These are phyloP conservation scores for Sinosuthora webbiana DNA, from an alignment of 2,113 vertebrate genomes.

Conservation along the genomic window DNA sequence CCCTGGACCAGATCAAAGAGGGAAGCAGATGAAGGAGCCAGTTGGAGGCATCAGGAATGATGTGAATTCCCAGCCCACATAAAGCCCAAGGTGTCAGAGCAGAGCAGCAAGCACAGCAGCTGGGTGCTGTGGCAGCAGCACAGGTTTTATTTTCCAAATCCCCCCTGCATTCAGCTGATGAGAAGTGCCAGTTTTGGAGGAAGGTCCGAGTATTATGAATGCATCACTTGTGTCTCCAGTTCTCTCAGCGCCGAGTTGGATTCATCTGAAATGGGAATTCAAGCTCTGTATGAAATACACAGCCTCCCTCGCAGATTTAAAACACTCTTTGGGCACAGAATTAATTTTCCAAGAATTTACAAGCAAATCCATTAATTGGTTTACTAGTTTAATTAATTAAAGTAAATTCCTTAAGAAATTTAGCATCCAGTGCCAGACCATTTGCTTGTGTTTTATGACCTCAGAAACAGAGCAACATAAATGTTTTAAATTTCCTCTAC, in stretches of 20 bases:
- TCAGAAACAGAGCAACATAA: background rate
- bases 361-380: constrained; percentile 65
- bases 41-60: background rate
- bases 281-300: background rate
- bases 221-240: background rate
- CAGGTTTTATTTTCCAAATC: background rate
- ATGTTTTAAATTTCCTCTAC: background rate
- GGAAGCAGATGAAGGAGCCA: background rate
- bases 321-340: constrained; percentile 58
- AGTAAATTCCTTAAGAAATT: constrained; percentile 41
- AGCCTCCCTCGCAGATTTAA: constrained; percentile 19
- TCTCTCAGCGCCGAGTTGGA: background rate
- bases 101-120: background rate
- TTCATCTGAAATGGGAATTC: background rate
- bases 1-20: background rate
- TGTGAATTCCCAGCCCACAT: accelerated
- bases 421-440: constrained; percentile 17
- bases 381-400: constrained; percentile 62
- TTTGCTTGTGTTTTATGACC: constrained; percentile 34
- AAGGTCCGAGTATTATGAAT: background rate
- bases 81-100: background rate
- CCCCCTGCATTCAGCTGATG: background rate
- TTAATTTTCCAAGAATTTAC: constrained; percentile 55
- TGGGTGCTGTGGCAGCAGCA: background rate
- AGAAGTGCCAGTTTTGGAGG: background rate